Conservation (phyloP, 2,113 vertebrate species). For the Muntiacus reevesi region DNA sequence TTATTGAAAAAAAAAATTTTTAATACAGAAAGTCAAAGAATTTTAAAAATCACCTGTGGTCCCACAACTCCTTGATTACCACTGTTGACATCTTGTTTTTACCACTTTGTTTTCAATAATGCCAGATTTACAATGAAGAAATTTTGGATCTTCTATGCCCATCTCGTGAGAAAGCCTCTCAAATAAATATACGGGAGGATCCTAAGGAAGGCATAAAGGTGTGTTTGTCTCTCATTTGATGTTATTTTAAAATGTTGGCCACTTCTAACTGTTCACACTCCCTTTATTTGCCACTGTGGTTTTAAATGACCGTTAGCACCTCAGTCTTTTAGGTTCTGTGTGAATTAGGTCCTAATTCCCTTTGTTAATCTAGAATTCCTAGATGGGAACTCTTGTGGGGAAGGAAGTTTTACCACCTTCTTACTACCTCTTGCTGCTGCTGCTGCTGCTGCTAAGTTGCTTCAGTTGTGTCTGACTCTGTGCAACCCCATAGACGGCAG, state of each 20-base stretch:
- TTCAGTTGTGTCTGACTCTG: background rate
- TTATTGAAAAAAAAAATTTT: background rate
- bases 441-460: background rate
- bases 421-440: background rate
- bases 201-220: conserved; percentile 98
- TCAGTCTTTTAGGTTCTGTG: background rate
- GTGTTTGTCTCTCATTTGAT: conserved; percentile 14
- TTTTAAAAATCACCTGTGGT: background rate
- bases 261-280: background rate
- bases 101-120: conserved; percentile 61
- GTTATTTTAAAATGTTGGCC: conserved; percentile 11
- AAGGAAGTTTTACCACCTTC: conserved; percentile 8
- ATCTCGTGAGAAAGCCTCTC: conserved; percentile 86
- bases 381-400: background rate
- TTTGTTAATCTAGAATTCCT: conserved; percentile 43
- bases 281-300: conserved; percentile 24
- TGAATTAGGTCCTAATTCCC: background rate
- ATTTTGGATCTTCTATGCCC: conserved; percentile 92
- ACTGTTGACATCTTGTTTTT: conserved; percentile 51
- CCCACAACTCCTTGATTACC: background rate
- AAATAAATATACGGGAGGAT: conserved; percentile 93
- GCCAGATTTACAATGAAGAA: conserved; percentile 96
- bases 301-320: conserved; percentile 18
- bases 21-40: background rate
- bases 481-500: background rate